Evolutionary conservation across 2,797 vertebrate species (phyloP), one percentile per base, ranked within the genome.

Genomic region (Sciaenops ocellatus): DNA sequence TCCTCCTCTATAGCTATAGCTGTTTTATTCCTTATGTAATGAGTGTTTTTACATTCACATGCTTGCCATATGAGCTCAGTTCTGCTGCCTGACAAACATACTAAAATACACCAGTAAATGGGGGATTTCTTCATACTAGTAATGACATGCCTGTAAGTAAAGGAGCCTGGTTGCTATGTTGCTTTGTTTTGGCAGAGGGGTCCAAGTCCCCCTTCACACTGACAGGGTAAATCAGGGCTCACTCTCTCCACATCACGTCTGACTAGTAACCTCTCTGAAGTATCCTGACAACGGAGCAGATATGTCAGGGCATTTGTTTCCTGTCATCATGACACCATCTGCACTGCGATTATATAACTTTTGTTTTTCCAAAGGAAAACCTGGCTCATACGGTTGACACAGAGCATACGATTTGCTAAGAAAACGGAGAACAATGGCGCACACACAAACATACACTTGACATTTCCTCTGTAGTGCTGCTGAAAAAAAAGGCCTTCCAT

Each of bases 91-190:
- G 66, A 38, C 62, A 66, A 87, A 79, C 73, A 61, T 60, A 78
- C 81, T 38, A 52, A 86, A 87, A 89, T 75, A 78, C 65, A 67
- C 69, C 54, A 52, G 56, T 50, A 62, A 76, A 68, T 73, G 71
- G 82, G 34, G 88, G 72, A 65, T 87, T 84, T 88, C 78, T 91
- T 76, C 64, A 74, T 67, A 67, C 87, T 57, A 55, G 82, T 83
- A 71, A 70, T 30, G 55, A 82, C 90, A 85, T 79, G 89, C 64
- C 79, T 85, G 54, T 73, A 89, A 85, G 78, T 68, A 47, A 85
- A 91, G 84, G 59, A 75, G 67, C 73, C 57, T 24, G 64, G 95
- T 96, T 95, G 94, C 94, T 95, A 94, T 95, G 93, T 89, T 92
- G 87, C 62, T 91, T 86, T 95, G 94, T 96, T 96, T 64, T 92